Base-by-base conservation (phyloP, 92 coral and sea anemone genomes). In the Meandrina meandrites region DNA sequence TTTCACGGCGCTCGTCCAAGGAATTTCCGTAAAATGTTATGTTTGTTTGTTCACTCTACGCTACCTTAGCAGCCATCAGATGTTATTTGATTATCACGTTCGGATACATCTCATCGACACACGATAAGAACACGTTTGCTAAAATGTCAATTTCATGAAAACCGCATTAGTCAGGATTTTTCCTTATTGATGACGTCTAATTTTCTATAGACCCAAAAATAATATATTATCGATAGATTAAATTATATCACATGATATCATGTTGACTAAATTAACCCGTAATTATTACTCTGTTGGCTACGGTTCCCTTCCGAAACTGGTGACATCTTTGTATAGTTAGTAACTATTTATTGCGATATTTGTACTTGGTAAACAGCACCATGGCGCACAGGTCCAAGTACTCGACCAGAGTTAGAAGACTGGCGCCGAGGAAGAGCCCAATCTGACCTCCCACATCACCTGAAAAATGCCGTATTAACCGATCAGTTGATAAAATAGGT, bases 361-460 rank as follows among this genome's bases (percentile, higher is more conserved):
- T 92, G 79, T 87, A 92, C 53, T 94, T 90, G 42, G 98, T 91
- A 83, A 92, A 93, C 9, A 91, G 89, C 40, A 95, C 72, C 94
- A 95, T 91, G 4, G 92, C 93, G 28, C 91, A 56, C 31, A 95
- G 86, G 54, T 95, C 95, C 62, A 95, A 79, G 79, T 93, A 95
- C 73, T 95, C 98, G 35, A 91, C 96, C 5, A 95, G 37, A 10
- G 98, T 95, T 68, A 95, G 84, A 42, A 94, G 94, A 82, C 98
- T 95, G 74, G 98, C 98, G 42, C 98, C 98, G 1, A 95, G 93
- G 83, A 95, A 95, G 64, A 95, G 92, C 14, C 98, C 98, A 24
- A 95, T 92, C 84, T 95, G 98, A 35, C 98, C 98, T 54, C 98
- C 98, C 21, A 95, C 96, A 73, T 95, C 98, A 79, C 98, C 98